phyloP scores from a whole-genome alignment of 2,888 invertebrate genomes.

The Ochlodes sylvanus region DNA sequence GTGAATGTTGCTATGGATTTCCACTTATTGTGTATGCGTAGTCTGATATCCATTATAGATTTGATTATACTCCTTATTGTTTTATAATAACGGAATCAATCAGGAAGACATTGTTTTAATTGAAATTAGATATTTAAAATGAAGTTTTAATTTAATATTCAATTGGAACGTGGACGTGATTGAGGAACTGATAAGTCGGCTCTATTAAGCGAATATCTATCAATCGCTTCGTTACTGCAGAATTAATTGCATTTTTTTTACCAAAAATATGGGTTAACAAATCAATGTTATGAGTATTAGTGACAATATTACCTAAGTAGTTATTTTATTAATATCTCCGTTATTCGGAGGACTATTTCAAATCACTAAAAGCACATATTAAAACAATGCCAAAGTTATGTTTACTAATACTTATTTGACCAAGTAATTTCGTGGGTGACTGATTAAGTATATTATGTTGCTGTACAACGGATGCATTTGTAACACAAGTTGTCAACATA shows the following conservation, averaged over 20 bases:
- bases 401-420: too few species aligned
- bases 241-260: neutral
- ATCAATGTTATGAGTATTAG: too few species aligned
- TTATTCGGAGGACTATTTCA: too few species aligned
- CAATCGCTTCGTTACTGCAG: neutral
- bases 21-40: constrained; percentile 36
- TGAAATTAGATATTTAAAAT: neutral
- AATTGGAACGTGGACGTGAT: constrained; percentile 7
- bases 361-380: too few species aligned
- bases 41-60: constrained; percentile 27
- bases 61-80: constrained; percentile 30
- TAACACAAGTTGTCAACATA: neutral
- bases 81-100: constrained; percentile 20
- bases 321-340: too few species aligned
- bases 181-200: neutral
- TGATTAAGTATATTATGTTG: too few species aligned
- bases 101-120: constrained; percentile 25
- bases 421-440: too few species aligned
- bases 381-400: too few species aligned
- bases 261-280: too few species aligned
- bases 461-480: too few species aligned
- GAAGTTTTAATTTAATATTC: constrained; percentile 2
- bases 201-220: neutral
- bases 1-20: constrained; percentile 64
- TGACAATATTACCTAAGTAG: too few species aligned